Conservation (phyloP, 2,113 vertebrate species). For the Talpa occidentalis region DNA sequence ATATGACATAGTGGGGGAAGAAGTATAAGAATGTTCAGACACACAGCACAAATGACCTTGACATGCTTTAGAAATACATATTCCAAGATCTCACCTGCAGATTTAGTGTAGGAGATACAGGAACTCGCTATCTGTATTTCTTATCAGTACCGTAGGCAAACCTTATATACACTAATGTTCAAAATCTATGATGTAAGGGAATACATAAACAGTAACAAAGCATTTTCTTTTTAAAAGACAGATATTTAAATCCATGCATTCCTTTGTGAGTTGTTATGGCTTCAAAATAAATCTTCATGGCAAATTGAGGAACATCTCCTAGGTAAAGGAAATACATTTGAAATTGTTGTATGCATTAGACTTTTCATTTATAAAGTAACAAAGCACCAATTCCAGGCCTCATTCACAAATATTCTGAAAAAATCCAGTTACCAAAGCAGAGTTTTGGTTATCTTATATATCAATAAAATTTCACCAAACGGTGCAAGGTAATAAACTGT, state of each 20-base stretch:
- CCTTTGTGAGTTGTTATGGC: not conserved
- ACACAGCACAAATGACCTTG: not conserved
- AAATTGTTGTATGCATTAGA: not conserved
- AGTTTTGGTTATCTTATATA: not conserved
- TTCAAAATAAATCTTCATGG: not conserved
- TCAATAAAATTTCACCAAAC: not conserved
- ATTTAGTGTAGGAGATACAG: rapidly evolving
- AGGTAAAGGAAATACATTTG: not conserved
- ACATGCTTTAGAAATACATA: not conserved
- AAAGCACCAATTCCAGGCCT: not conserved
- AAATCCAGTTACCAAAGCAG: not conserved
- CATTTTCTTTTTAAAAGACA: not conserved
- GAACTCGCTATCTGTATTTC: not conserved
- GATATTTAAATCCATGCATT: not conserved
- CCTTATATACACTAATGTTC: not conserved
- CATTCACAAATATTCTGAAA: not conserved
- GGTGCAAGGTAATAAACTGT: not conserved
- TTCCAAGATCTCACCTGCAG: not conserved
- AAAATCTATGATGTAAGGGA: not conserved
- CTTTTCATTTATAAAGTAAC: not conserved
- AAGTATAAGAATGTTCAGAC: not conserved
- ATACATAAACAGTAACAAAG: not conserved
- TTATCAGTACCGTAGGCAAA: not conserved
- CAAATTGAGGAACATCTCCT: not conserved
- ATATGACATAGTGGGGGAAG: not conserved